Evolutionary conservation across 1,140 invertebrate species (phyloP).

Genomic region (Himalopsyche phryganea): DNA sequence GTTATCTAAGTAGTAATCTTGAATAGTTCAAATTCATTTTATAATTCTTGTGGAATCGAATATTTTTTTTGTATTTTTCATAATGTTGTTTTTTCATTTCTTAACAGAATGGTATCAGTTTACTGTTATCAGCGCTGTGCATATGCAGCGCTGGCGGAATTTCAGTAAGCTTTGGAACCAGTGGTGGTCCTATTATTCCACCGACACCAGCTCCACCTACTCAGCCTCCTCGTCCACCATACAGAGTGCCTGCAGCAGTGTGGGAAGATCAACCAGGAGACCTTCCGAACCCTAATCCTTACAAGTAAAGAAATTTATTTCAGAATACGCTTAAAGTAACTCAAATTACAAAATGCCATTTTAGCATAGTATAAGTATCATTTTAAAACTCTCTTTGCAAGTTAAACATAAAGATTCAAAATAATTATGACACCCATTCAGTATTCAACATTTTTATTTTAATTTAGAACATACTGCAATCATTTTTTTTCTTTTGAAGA

Average conservation of each 20-base stretch:
- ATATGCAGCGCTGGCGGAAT: conserved; percentile 42
- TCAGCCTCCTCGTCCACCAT: conserved; percentile 47
- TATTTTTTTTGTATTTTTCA: conserved; percentile 5
- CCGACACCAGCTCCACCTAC: conserved; percentile 48
- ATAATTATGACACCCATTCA: too few species aligned
- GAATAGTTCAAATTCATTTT: too few species aligned
- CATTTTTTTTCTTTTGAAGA: too few species aligned
- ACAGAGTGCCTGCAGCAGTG: conserved; percentile 53
- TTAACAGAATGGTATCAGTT: conserved; percentile 14
- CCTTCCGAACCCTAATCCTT: conserved; percentile 56
- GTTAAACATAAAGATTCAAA: too few species aligned
- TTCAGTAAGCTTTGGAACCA: conserved; percentile 54
- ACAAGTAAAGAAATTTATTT: conserved; percentile 47
- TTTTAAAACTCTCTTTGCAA: too few species aligned
- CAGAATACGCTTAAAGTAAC: too few species aligned
- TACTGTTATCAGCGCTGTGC: conserved; percentile 37
- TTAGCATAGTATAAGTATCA: too few species aligned
- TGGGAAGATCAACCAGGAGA: conserved; percentile 57
- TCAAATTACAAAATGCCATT: too few species aligned
- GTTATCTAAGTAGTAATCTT: too few species aligned
- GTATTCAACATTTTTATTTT: too few species aligned
- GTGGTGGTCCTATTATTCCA: conserved; percentile 54
- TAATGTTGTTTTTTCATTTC: too few species aligned
- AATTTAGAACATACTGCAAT: too few species aligned
- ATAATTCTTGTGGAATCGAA: not conserved